Evolutionary conservation across 2,797 vertebrate species (phyloP).

Genomic region (Nannoperca australis): DNA sequence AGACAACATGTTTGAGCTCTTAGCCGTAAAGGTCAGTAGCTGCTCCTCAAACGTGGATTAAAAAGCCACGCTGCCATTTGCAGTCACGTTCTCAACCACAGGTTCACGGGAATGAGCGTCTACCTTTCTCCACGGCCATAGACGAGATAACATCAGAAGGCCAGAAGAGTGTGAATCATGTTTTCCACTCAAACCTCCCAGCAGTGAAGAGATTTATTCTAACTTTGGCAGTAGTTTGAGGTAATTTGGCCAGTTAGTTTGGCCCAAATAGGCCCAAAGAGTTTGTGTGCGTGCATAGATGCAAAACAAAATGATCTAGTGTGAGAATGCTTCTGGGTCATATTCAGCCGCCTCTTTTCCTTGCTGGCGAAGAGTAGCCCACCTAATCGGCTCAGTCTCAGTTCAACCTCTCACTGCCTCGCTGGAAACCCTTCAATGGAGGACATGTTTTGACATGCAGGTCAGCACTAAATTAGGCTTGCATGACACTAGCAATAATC

Average conservation of each 20-base stretch:
- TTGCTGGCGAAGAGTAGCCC: constrained; percentile 23
- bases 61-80: constrained; percentile 74
- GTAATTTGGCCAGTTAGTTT: constrained; percentile 37
- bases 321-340: constrained; percentile 10
- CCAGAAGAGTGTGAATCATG: background rate
- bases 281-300: constrained; percentile 1
- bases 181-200: constrained; percentile 31
- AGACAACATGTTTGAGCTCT: constrained; percentile 78
- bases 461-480: constrained; percentile 71
- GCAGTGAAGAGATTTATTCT: constrained; percentile 39
- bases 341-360: constrained; percentile 24
- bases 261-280: background rate
- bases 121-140: constrained; percentile 25
- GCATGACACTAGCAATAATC: constrained; percentile 68
- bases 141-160: constrained; percentile 29
- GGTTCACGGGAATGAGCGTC: constrained; percentile 57
- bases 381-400: constrained; percentile 61
- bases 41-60: constrained; percentile 67
- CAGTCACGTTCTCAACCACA: constrained; percentile 44
- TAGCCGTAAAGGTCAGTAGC: constrained; percentile 78
- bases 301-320: constrained; percentile 20
- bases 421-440: constrained; percentile 49
- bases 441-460: constrained; percentile 73
- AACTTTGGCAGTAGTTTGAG: constrained; percentile 30
- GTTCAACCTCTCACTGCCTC: constrained; percentile 44